A percentile compares a stretch with the other conserved stretches of the same genome.
These are phyloP conservation scores for Poeciliopsis presidionis DNA, from an alignment of 2,797 vertebrate species.

Conservation along the genomic window DNA sequence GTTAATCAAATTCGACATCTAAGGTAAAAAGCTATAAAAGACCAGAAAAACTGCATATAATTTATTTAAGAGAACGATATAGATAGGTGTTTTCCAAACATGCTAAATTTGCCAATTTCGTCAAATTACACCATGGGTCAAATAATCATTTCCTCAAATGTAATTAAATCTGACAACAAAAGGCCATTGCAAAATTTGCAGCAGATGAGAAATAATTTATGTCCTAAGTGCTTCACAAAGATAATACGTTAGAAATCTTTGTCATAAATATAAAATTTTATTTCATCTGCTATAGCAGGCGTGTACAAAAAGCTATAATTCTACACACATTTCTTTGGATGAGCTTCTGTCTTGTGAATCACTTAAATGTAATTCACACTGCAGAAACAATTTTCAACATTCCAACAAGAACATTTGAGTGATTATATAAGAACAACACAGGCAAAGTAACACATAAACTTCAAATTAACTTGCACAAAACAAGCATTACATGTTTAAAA, in stretches of 20 bases:
- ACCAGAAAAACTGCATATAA: not conserved
- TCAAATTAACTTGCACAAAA: constrained; percentile 56
- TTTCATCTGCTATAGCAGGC: constrained; percentile 53
- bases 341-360: constrained; percentile 21
- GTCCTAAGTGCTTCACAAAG: not conserved
- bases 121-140: not conserved
- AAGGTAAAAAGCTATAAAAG: not conserved
- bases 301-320: constrained; percentile 44
- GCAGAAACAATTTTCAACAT: constrained; percentile 28
- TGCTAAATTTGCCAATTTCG: not conserved
- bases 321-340: constrained; percentile 64
- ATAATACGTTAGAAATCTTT: not conserved
- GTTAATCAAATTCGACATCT: not conserved
- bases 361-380: constrained; percentile 30
- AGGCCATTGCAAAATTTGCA: not conserved
- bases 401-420: constrained; percentile 34
- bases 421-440: constrained; percentile 46
- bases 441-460: constrained; percentile 51
- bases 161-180: not conserved
- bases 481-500: constrained; percentile 47
- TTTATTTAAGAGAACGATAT: not conserved
- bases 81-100: not conserved
- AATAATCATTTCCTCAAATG: not conserved
- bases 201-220: not conserved
- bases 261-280: constrained; percentile 79